Evolutionary conservation across 2,113 vertebrate species (phyloP), one percentile per base, ranked within the genome.

Genomic region (Phrynocephalus versicolor): DNA sequence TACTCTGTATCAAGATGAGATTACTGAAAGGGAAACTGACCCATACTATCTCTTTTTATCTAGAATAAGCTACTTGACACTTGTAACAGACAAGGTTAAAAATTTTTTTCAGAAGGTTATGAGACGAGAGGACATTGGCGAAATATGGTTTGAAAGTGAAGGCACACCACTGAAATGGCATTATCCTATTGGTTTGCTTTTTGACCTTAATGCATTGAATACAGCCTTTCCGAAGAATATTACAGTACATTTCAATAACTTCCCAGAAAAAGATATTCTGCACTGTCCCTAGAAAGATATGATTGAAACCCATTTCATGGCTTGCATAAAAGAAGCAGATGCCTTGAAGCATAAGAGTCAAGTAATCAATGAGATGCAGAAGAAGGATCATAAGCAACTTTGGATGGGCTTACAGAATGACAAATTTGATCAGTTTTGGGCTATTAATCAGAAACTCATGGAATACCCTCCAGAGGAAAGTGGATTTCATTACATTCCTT

Each of bases 351-450:
- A 99, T 96, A 99, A 99, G 97, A 97, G 99, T 92, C 98, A 99
- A 96, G 97, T 99, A 57, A 97, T 99, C 91, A 99, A 99, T 90
- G 99, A 99, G 95, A 99, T 99, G 99, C 99, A 99, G 96, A 99
- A 99, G 90, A 99, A 99, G 94, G 99, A 99, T 96, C 99, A 99
- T 95, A 99, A 99, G n/a, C 99, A 99, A 88, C 97, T 99, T 89
- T 99, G 99, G 99, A 99, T 99, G 99, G 99, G 98, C 87, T 97
- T 99, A 89, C 99, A 99, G 93, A 99, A 99, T 67, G 99, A 99
- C 94, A 99, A 99, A 92, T 99, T 99, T 93, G 99, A 99, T 94
- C 99, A 99, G 88, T 99, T 99, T 96, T 99, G 98, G 99, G 98
- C 99, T 88, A 99, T 99, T 96, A 99, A 99, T 95, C 97, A 98